Evolutionary conservation across 2,113 vertebrate genomes (phyloP).

Genomic region (Neomonachus schauinslandi): DNA sequence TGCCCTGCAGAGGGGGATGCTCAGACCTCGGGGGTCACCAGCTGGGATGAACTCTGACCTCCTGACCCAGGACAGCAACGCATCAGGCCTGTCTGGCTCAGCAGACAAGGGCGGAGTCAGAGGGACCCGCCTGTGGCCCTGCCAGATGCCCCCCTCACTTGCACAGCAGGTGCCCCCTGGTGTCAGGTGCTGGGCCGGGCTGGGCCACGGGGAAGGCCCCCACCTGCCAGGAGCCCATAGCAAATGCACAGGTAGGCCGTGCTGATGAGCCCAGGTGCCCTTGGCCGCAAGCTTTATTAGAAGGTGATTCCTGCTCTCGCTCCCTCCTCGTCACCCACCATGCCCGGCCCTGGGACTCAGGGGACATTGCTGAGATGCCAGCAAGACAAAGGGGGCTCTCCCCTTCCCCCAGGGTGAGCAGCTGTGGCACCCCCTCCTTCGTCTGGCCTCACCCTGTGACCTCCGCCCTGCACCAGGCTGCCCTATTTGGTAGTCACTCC

Average conservation of each 20-base stretch:
- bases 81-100: background rate
- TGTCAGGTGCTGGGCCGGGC: background rate
- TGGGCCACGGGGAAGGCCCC: background rate
- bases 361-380: background rate
- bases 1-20: background rate
- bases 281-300: fast-evolving
- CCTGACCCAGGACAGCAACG: background rate
- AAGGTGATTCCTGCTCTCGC: background rate
- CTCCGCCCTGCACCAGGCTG: background rate
- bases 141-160: fast-evolving
- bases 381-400: too few species aligned
- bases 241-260: too few species aligned
- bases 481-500: background rate
- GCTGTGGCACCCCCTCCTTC: background rate
- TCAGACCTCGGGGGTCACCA: background rate
- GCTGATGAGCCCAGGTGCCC: background rate
- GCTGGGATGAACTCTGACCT: background rate
- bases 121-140: background rate
- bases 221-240: background rate
- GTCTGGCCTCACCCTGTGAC: background rate
- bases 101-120: background rate
- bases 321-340: background rate
- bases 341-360: background rate
- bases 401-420: too few species aligned
- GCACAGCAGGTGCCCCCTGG: background rate